Base-by-base conservation (phyloP, 2,888 invertebrate species). In the Altica lythri region DNA sequence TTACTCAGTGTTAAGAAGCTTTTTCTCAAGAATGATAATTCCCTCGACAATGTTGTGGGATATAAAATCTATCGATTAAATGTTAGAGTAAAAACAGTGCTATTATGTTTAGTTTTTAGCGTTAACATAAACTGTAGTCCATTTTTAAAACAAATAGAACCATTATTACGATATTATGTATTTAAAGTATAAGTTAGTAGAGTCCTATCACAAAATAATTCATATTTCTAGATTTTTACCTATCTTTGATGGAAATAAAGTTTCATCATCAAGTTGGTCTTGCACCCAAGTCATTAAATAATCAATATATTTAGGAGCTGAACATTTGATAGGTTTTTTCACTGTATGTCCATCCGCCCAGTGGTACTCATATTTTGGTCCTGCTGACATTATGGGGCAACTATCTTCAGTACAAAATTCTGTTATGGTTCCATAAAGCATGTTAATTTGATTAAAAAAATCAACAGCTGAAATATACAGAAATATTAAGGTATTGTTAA, bases 231-330 rank as follows among this genome's bases (percentile, higher is more conserved):
- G n/a, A n/a, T n/a, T n/a, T 2, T 71, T 72, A 87, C 89, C 90
- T 74, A 99, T 97, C 84, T 98, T 98, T 4, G 97, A 97, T 30
- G 99, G 99, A 74, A 99, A 99, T 27, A 98, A 79, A 8, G 91
- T 92, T 78, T 99, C 99, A 74, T 99, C 98, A 73, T 99, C 99
- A 59, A 99, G 82, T 75, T 99, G 98, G 79, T 98, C 97, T 79
- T 99, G 99, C 53, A 98, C 97, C 95, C 97, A 98, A 14, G 97
- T 96, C 96, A 99, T 96, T 65, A 99, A 83, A 80, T 96, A 98
- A 79, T 99, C 98, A 68, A 99, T 98, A 78, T 99, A 99, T 78
- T 96, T 95, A 45, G 97, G 97, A 48, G 97, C 98, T 40, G 96
- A 97, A 80, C 96, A 98, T 80, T 97, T 97, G 70, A 98, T 97